A percentile compares a stretch with the other conserved stretches of the same genome.
phyloP scores from a whole-genome alignment of 2,888 invertebrate species.

The Erebia aethiops region DNA sequence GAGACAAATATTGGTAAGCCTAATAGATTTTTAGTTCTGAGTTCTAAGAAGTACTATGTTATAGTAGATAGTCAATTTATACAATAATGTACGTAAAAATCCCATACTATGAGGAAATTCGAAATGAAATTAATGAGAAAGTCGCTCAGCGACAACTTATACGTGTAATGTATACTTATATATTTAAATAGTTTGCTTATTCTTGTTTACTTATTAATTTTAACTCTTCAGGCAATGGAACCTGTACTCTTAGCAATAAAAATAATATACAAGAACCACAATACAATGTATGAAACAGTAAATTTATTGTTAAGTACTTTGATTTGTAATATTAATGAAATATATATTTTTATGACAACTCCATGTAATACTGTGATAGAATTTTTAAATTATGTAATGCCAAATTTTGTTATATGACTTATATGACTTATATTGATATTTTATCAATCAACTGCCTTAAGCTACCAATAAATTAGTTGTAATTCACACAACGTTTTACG shows the following conservation, averaged over 20 bases:
- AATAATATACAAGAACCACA: too few species aligned
- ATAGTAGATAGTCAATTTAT: background rate
- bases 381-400: constrained; percentile 24
- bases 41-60: background rate
- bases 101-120: background rate
- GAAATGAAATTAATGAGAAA: background rate
- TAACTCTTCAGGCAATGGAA: too few species aligned
- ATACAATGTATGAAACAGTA: too few species aligned
- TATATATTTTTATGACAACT: background rate
- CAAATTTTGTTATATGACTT: constrained; percentile 32
- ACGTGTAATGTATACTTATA: too few species aligned
- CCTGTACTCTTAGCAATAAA: too few species aligned
- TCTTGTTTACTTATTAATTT: too few species aligned
- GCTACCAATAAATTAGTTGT: constrained; percentile 27
- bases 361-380: constrained; percentile 9
- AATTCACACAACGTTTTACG: constrained; percentile 16
- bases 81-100: too few species aligned
- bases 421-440: background rate
- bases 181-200: too few species aligned
- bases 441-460: constrained; percentile 39
- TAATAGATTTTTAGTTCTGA: background rate
- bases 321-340: too few species aligned
- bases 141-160: background rate
- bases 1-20: background rate
- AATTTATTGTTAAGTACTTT: too few species aligned